Conservation (phyloP, 2,888 invertebrate genomes). For the Idaea straminata region DNA sequence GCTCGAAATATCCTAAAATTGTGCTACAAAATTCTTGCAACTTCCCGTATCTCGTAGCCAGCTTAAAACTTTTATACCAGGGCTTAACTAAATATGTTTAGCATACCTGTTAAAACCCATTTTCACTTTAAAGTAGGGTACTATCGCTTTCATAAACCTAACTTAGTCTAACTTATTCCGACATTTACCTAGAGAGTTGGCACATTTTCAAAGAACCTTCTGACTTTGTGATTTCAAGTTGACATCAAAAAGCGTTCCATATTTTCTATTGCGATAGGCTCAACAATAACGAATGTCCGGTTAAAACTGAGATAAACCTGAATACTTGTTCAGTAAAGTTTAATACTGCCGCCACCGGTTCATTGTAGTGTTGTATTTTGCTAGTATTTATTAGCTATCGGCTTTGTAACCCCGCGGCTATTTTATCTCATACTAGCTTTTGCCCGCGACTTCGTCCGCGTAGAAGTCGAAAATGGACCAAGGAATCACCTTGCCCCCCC, state of each 20-base stretch:
- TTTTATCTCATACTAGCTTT: background rate
- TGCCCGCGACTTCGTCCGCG: too few relatives aligned
- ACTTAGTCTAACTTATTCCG: conserved; percentile 20
- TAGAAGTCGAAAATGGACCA: too few relatives aligned
- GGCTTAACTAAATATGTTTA: background rate
- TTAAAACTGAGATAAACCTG: conserved; percentile 36
- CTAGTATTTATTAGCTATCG: conserved; percentile 12
- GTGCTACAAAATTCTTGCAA: background rate
- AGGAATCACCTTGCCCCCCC: too few relatives aligned
- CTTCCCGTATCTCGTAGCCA: background rate
- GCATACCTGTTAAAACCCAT: conserved; percentile 1
- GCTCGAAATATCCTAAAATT: background rate
- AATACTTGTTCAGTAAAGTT: conserved; percentile 31
- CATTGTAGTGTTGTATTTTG: conserved; percentile 30
- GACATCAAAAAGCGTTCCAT: conserved; percentile 14
- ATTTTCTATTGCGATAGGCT: conserved; percentile 15
- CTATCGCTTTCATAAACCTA: conserved; percentile 24
- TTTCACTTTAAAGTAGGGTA: conserved; percentile 10
- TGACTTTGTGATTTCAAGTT: conserved; percentile 14
- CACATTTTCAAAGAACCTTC: conserved; percentile 23
- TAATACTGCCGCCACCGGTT: conserved; percentile 14
- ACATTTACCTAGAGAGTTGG: conserved; percentile 22
- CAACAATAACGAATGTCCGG: conserved; percentile 41
- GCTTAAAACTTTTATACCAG: background rate
- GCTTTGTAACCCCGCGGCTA: background rate